Conservation (phyloP, 2,888 invertebrate genomes). For the Aleiodes leptofemur region DNA sequence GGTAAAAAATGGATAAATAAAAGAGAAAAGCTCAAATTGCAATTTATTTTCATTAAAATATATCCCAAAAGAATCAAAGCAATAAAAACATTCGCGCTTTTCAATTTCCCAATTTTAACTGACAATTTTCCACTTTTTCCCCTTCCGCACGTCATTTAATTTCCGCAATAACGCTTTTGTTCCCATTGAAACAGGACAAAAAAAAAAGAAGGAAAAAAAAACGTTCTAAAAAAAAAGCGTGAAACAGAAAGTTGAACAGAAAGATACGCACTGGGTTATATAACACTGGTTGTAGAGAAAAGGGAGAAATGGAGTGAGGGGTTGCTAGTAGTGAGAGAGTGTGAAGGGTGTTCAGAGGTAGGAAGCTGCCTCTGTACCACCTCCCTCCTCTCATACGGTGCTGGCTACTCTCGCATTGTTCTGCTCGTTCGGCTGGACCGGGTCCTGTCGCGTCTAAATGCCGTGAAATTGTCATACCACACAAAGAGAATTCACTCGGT, state of each 20-base stretch:
- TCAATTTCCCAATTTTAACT: constrained; percentile 47
- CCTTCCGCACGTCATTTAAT: constrained; percentile 66
- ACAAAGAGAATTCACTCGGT: constrained; percentile 70
- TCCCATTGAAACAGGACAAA: constrained; percentile 56
- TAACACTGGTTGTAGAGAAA: constrained; percentile 4
- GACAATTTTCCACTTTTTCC: constrained; percentile 55
- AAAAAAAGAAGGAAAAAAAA: constrained; percentile 52
- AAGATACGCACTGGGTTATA: constrained; percentile 34
- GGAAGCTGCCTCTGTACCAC: constrained; percentile 34
- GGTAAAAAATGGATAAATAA: too few species aligned
- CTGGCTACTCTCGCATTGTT: constrained; percentile 60
- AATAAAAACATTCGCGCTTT: constrained; percentile 28
- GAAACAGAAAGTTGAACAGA: constrained; percentile 1
- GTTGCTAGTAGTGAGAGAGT: constrained; percentile 20
- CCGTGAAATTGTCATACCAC: constrained; percentile 74
- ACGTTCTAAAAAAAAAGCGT: neutral
- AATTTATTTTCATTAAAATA: neutral
- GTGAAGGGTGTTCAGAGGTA: constrained; percentile 45
- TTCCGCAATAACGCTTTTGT: constrained; percentile 72
- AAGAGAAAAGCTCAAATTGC: neutral
- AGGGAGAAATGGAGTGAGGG: constrained; percentile 35
- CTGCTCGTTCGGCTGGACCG: constrained; percentile 64
- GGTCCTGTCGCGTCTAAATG: constrained; percentile 70
- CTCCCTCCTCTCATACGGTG: neutral
- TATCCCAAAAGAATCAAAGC: constrained; percentile 7